phyloP scores from a whole-genome alignment of 2,113 vertebrate genomes.

The Neomonachus schauinslandi region DNA sequence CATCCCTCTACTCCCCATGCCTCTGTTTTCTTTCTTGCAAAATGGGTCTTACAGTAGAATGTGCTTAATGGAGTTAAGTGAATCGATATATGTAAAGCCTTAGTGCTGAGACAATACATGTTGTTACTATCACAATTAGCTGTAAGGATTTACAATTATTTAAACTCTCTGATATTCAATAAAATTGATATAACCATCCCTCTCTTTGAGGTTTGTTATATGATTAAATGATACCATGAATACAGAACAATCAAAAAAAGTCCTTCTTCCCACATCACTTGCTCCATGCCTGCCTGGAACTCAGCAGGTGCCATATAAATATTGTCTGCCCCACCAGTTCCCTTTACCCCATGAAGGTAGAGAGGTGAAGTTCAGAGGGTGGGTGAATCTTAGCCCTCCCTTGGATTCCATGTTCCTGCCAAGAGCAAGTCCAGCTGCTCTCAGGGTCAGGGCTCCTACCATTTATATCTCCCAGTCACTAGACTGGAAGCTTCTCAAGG shows the following conservation, averaged over 20 bases:
- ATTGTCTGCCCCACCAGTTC: not conserved
- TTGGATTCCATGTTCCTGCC: not conserved
- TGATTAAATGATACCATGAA: not conserved
- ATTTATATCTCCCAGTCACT: not conserved
- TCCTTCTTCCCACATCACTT: not conserved
- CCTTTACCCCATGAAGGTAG: not conserved
- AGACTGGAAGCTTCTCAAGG: not conserved
- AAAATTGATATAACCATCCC: not conserved
- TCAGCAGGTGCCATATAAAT: not conserved
- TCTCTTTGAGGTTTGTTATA: not conserved
- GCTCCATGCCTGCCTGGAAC: not conserved
- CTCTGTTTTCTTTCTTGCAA: not conserved
- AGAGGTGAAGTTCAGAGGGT: not conserved
- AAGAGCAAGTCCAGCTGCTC: not conserved
- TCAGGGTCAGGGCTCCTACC: not conserved
- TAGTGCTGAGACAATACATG: not conserved
- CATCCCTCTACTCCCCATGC: rapidly evolving
- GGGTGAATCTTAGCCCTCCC: not conserved
- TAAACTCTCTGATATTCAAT: not conserved
- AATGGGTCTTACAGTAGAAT: not conserved
- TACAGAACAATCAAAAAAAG: not conserved
- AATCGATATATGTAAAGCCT: not conserved
- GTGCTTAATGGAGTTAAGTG: too few species aligned
- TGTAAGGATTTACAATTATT: not conserved
- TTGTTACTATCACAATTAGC: not conserved